Conservation (phyloP, 2,113 vertebrate species). For the Xerus inauris region DNA sequence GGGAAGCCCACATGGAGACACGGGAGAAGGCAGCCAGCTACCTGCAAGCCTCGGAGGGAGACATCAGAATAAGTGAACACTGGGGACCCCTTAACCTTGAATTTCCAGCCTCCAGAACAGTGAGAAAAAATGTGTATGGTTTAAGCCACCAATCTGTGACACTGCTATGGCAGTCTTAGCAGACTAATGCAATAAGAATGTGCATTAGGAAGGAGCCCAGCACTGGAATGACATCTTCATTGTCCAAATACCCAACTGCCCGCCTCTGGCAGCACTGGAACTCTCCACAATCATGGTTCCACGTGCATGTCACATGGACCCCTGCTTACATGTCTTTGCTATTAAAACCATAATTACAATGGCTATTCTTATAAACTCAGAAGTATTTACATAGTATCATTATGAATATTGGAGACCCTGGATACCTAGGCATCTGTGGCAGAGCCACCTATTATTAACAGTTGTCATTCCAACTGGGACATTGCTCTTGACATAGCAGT, state of each 20-base stretch:
- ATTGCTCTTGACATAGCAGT: neutral
- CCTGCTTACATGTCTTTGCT: too few relatives aligned
- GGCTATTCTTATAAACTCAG: neutral
- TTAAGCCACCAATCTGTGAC: neutral
- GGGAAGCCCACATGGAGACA: neutral
- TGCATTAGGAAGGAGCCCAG: too few relatives aligned
- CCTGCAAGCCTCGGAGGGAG: neutral
- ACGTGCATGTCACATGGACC: neutral
- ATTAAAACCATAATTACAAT: neutral
- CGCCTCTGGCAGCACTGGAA: rapidly evolving
- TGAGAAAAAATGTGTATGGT: neutral
- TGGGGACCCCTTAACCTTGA: neutral
- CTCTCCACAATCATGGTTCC: neutral
- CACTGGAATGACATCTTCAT: neutral
- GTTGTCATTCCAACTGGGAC: neutral
- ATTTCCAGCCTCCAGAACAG: neutral
- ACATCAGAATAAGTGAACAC: neutral
- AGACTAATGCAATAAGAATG: neutral
- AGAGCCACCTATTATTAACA: neutral
- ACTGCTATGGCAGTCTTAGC: neutral
- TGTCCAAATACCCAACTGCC: neutral
- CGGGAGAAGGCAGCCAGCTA: rapidly evolving
- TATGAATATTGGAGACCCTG: neutral
- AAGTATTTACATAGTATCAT: neutral
- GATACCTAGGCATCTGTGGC: too few relatives aligned